Evolutionary conservation across 1,140 invertebrate genomes (phyloP).

Genomic region (Probaryconus sp.): DNA sequence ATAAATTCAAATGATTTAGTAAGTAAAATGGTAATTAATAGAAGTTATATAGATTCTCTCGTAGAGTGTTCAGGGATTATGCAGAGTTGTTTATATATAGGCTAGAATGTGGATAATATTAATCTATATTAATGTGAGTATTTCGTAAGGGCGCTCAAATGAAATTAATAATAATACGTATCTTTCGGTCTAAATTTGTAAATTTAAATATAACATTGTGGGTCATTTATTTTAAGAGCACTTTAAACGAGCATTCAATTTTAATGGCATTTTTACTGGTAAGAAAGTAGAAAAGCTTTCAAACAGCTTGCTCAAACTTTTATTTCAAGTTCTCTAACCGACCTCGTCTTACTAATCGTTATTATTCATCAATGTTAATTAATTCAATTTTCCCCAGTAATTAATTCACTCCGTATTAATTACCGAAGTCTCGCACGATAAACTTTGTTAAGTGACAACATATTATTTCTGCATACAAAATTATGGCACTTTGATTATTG

Average conservation of each 20-base stretch:
- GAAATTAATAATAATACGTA: constrained; percentile 54
- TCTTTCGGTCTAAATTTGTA: constrained; percentile 47
- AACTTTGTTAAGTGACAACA: too few species aligned
- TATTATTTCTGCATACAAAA: too few species aligned
- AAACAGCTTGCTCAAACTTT: too few species aligned
- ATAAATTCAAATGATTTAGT: too few species aligned
- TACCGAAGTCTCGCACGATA: too few species aligned
- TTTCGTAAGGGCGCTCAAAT: constrained; percentile 42
- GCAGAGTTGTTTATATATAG: constrained; percentile 38
- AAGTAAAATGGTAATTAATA: too few species aligned
- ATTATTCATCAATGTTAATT: too few species aligned
- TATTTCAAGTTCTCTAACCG: too few species aligned
- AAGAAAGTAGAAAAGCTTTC: background rate
- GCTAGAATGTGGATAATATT: constrained; percentile 36
- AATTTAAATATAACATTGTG: constrained; percentile 53
- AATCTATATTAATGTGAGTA: constrained; percentile 45
- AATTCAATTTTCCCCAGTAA: too few species aligned
- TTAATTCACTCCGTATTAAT: too few species aligned
- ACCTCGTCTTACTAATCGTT: too few species aligned
- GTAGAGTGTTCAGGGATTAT: constrained; percentile 23
- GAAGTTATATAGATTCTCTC: constrained; percentile 28
- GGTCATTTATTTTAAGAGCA: constrained; percentile 48
- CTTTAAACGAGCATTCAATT: constrained; percentile 39
- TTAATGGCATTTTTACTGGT: constrained; percentile 21
- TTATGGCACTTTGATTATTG: too few species aligned